Evolutionary conservation across 1,140 invertebrate genomes (phyloP).

Genomic region (Varroa destructor): DNA sequence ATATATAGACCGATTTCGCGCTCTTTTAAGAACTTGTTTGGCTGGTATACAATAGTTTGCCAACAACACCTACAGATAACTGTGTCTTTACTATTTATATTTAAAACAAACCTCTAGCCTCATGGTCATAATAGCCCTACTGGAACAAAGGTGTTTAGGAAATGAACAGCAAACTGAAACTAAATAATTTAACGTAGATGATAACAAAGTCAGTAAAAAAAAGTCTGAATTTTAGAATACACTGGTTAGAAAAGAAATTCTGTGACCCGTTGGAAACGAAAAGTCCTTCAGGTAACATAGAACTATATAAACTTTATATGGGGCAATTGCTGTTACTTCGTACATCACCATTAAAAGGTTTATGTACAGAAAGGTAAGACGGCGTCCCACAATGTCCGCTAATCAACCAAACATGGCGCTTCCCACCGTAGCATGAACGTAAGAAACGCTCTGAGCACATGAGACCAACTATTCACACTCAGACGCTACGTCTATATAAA

Average conservation of each 20-base stretch:
- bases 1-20: too few species aligned
- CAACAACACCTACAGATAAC: too few species aligned
- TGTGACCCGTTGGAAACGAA: slow-evolving; percentile 49
- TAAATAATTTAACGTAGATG: too few species aligned
- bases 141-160: too few species aligned
- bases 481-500: slow-evolving; percentile 53
- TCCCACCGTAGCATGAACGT: slow-evolving; percentile 54
- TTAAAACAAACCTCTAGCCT: too few species aligned
- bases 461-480: slow-evolving; percentile 52
- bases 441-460: slow-evolving; percentile 52
- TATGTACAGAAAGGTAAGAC: background rate
- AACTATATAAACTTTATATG: slow-evolving; percentile 36
- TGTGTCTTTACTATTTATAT: too few species aligned
- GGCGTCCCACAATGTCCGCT: slow-evolving; percentile 43
- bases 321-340: slow-evolving; percentile 4
- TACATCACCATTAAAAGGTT: background rate
- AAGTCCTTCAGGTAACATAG: slow-evolving; percentile 36
- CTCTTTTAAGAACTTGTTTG: too few species aligned
- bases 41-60: too few species aligned
- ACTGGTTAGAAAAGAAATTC: slow-evolving; percentile 61
- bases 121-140: too few species aligned
- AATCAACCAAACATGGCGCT: slow-evolving; percentile 57
- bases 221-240: slow-evolving; percentile 66
- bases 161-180: too few species aligned
- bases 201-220: too few species aligned